These are phyloP conservation scores for Glaucopsyche alexis DNA, from an alignment of 2,888 invertebrate species.

Conservation along the genomic window DNA sequence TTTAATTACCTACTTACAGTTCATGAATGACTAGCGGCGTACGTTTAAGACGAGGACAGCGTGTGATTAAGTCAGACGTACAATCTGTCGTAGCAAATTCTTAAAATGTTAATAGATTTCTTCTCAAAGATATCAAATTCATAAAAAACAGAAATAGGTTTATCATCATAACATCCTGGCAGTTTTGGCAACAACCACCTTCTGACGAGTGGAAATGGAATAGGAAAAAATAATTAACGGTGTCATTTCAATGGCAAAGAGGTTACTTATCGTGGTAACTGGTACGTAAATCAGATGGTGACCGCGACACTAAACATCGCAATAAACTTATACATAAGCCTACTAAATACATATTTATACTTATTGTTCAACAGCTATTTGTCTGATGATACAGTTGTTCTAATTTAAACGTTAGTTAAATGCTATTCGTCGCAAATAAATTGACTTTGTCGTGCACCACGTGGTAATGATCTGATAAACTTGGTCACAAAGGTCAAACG, in stretches of 20 bases:
- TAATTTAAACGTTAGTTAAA: not conserved
- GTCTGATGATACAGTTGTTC: not conserved
- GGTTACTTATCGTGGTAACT: not conserved
- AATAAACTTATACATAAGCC: constrained; percentile 9
- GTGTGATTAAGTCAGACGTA: not conserved
- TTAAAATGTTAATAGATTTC: not conserved
- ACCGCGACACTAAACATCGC: constrained; percentile 2
- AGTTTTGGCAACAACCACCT: not conserved
- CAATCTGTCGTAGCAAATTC: not conserved
- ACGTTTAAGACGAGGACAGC: not conserved
- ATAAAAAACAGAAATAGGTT: constrained; percentile 1
- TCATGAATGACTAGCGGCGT: not conserved
- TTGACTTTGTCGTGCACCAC: too few species aligned
- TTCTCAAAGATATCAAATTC: not conserved
- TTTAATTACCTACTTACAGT: not conserved
- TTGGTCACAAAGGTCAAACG: not conserved
- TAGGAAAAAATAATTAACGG: not conserved
- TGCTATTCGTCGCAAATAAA: too few species aligned
- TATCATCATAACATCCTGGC: not conserved
- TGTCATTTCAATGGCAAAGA: not conserved
- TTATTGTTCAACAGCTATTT: constrained; percentile 14
- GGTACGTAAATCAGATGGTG: not conserved
- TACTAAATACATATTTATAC: constrained; percentile 2
- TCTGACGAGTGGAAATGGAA: not conserved
- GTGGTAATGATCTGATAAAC: too few species aligned